Percentiles rank a stretch among this genome's conserved stretches.
Conservation (phyloP, 2,113 vertebrate species). For the Piaya cayana region DNA sequence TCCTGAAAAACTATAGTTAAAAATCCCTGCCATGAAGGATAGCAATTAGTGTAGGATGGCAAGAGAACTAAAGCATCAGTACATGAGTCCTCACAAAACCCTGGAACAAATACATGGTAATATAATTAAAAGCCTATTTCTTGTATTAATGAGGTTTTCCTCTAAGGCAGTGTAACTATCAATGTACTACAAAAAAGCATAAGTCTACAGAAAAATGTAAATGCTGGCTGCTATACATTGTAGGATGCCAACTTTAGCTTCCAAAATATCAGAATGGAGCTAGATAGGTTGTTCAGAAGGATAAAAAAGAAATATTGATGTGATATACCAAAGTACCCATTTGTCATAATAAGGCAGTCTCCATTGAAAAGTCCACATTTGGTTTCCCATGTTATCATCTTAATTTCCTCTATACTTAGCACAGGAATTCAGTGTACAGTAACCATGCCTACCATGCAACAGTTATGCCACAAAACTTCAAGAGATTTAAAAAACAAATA, state of each 20-base stretch:
- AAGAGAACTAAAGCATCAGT: neutral
- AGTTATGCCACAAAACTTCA: neutral
- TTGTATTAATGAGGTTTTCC: neutral
- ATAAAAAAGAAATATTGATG: neutral
- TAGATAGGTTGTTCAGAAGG: neutral
- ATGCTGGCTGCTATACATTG: neutral
- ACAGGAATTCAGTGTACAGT: neutral
- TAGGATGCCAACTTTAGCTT: neutral
- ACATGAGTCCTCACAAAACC: neutral
- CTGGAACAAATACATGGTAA: neutral
- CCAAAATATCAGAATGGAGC: neutral
- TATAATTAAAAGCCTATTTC: neutral
- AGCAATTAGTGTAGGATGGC: neutral
- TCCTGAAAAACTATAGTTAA: neutral
- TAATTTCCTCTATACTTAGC: slow-evolving; percentile 26
- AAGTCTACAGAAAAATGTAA: neutral
- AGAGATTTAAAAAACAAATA: slow-evolving; percentile 16
- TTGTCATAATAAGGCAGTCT: neutral
- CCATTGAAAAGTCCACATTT: neutral
- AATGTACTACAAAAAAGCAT: rapidly evolving
- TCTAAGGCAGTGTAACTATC: neutral
- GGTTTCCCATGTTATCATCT: neutral
- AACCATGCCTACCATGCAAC: slow-evolving; percentile 5
- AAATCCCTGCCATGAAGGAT: neutral
- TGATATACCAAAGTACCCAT: neutral